Evolutionary conservation across 2,797 vertebrate species (phyloP).

Genomic region (Allobates femoralis): DNA sequence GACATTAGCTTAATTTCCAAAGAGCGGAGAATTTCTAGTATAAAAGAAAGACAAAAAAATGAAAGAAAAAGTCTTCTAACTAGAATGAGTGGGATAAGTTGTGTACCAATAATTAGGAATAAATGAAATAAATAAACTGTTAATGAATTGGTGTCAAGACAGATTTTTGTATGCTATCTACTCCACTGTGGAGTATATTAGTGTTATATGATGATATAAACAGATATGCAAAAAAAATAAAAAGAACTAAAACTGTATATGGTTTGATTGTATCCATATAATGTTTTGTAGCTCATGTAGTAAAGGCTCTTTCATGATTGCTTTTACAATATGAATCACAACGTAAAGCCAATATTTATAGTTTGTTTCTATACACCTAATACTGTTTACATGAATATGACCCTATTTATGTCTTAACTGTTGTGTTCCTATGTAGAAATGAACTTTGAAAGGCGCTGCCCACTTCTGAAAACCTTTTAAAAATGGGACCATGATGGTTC

Average conservation of each 20-base stretch:
- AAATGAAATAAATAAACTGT: neutral
- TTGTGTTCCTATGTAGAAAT: too few species aligned
- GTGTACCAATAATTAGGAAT: neutral
- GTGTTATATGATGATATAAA: neutral
- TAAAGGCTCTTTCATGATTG: too few species aligned
- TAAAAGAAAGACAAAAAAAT: conserved; percentile 58
- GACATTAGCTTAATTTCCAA: conserved; percentile 76
- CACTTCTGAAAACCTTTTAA: too few species aligned
- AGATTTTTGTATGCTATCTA: neutral
- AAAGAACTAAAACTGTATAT: neutral
- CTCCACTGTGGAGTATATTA: neutral
- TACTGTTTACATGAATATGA: too few species aligned
- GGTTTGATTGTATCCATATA: too few species aligned
- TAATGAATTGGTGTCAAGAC: neutral
- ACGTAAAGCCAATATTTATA: too few species aligned
- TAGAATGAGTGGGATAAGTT: neutral
- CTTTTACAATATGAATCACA: too few species aligned
- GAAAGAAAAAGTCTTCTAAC: conserved; percentile 33
- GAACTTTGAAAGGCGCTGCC: too few species aligned
- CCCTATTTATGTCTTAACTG: too few species aligned
- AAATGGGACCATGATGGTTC: too few species aligned
- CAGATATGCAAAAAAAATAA: neutral
- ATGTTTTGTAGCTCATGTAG: too few species aligned
- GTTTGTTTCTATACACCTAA: too few species aligned
- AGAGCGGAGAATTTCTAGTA: conserved; percentile 69